A percentile compares a stretch with the other conserved stretches of the same genome.
These are phyloP conservation scores for Nomada hirtipes DNA, from an alignment of 2,888 invertebrate genomes.

Conservation along the genomic window DNA sequence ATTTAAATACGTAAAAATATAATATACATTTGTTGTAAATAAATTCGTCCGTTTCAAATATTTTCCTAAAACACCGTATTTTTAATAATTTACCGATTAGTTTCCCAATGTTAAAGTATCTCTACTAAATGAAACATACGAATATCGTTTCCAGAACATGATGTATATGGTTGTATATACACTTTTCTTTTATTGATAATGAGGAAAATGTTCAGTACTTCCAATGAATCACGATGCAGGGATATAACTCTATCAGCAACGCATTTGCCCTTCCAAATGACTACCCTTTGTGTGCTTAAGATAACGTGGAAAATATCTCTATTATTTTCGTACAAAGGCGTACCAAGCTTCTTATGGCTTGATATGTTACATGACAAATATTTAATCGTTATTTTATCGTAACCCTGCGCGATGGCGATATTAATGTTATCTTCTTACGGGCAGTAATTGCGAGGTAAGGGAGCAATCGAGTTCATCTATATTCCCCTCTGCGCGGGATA, in stretches of 20 bases:
- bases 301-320: constrained; percentile 42
- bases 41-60: constrained; percentile 25
- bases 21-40: constrained; percentile 22
- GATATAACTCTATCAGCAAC: constrained; percentile 20
- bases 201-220: constrained; percentile 31
- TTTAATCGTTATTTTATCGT: neutral
- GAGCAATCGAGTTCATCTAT: neutral
- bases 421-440: constrained; percentile 3
- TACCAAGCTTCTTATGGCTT: neutral
- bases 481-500: neutral
- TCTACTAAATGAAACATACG: constrained; percentile 26
- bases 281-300: neutral
- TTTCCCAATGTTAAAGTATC: neutral
- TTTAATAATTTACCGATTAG: constrained; percentile 18
- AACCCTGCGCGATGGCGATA: constrained; percentile 7
- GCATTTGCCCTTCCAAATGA: neutral
- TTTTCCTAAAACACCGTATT: neutral
- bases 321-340: constrained; percentile 6
- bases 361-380: constrained; percentile 1
- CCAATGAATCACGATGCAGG: constrained; percentile 6
- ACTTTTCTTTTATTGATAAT: constrained; percentile 1
- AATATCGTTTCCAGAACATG: constrained; percentile 18
- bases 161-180: constrained; percentile 43
- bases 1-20: constrained; percentile 20
- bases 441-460: constrained; percentile 23